Evolutionary conservation across 2,888 invertebrate species (phyloP).

Genomic region (Sinopyrophorus schimmeli): DNA sequence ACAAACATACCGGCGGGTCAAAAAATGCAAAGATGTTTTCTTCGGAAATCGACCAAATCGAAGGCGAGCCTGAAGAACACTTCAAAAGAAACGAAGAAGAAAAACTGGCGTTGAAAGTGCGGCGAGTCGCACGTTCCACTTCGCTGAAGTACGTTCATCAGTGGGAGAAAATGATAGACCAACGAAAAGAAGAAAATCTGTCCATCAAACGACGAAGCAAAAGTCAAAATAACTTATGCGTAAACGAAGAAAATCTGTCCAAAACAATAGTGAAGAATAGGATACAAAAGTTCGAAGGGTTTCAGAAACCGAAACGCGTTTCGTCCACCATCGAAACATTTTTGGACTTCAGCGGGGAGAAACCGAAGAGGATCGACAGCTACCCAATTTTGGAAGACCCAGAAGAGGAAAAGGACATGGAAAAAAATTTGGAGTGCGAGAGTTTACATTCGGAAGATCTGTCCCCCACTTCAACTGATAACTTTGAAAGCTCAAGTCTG

Average conservation of each 20-base stretch:
- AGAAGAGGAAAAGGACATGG: constrained; percentile 3
- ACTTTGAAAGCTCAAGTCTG: too few relatives aligned
- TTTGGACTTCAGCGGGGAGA: constrained; percentile 12
- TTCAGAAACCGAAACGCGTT: constrained; percentile 13
- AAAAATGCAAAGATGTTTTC: background rate
- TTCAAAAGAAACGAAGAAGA: constrained; percentile 5
- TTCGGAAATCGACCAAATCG: background rate
- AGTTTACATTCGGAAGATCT: too few relatives aligned
- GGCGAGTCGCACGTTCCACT: background rate
- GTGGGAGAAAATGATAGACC: constrained; percentile 20
- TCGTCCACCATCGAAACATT: constrained; percentile 21
- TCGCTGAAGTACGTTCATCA: constrained; percentile 19
- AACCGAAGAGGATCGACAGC: constrained; percentile 5
- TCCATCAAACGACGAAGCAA: constrained; percentile 1
- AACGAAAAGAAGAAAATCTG: constrained; percentile 3
- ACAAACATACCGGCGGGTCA: background rate
- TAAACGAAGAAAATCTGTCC: background rate
- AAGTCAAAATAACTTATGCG: too few relatives aligned
- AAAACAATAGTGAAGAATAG: constrained; percentile 16
- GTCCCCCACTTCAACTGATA: too few relatives aligned
- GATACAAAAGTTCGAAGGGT: constrained; percentile 16
- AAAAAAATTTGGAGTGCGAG: too few relatives aligned
- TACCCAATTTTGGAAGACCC: constrained; percentile 11
- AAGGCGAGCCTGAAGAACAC: background rate
- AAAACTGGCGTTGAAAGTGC: constrained; percentile 10